Evolutionary conservation across 1,140 invertebrate genomes (phyloP), one percentile per base, ranked within the genome.

Genomic region (Aphelenchoides avenae): DNA sequence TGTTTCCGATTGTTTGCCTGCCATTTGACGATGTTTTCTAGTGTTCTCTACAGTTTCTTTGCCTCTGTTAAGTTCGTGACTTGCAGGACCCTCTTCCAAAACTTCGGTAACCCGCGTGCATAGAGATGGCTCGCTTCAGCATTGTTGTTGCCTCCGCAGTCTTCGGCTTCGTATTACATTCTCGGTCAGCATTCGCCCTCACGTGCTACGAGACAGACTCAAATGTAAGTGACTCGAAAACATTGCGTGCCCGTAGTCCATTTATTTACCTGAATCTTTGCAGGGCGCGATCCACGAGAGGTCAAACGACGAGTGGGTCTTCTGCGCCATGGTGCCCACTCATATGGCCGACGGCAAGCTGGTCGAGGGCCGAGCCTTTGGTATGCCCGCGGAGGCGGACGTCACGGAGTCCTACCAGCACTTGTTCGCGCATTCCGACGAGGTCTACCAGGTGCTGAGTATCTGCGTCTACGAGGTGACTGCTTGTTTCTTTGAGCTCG

Each of bases 341-440:
- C 6, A 44, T 6, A 49, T 49, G 6, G 46, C 37, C 18, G 44
- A 31, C 5, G 50, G 50, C 46, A 49, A 49, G 24, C 50, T 49
- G 29, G 20, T 49, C 18, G 46, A 49, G 24, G 46, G 46, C 6
- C 5, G 20, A 7, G 46, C 46, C 7, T 49, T 49, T 15, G 46
- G 46, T 6, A 37, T 50, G 13, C 29, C 29, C 7, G 29, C 46
- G 20, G 20, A 37, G 29, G 50, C n/a, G 29, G 46, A 49, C 15
- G 18, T 18, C 29, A 49, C 44, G n/a, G 15, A 6, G 13, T 13
- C 13, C 7, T 49, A 43, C 46, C 18, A 49, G 13, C n/a, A 49
- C 13, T 13, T 49, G 5, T 49, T 49, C 24, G 13, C 5, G 13
- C 6, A 15, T 6, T 43, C 13, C 46, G 7, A n/a, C 46, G 20